Evolutionary conservation across 2,113 vertebrate species (phyloP), one percentile per base, ranked within the genome.

Genomic region (Chloropsis cyanopogon): DNA sequence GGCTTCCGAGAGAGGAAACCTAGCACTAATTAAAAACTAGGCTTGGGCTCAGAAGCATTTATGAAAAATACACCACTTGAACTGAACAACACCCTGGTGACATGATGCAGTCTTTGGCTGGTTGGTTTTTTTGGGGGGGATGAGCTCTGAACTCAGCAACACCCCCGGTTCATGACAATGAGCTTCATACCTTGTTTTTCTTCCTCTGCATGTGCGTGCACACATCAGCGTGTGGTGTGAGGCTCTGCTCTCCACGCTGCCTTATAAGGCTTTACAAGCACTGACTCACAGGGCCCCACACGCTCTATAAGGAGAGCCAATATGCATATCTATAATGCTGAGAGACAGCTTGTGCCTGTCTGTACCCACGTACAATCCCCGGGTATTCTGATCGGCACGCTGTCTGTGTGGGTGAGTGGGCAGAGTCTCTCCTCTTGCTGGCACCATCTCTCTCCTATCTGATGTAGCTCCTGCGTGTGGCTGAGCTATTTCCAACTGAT

Each of bases 321-420:
- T 76, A 41, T 49, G 63, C 63, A 44, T 57, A 46, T 90, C 93
- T 80, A 29, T 61, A 54, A 54, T 46, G 70, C 0, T 73, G 76
- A 90, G 85, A 94, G 88, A 95, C 80, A 92, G 88, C 91, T 88
- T 92, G 92, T 84, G 92, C 92, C 91, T 86, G 76, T 70, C 91
- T 86, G 72, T 56, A 81, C 83, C 94, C 91, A 84, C 28, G 10
- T 63, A 52, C 59, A 28, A 63, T 42, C 71, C 47, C 83, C 11
- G 83, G 33, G 86, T 80, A 44, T 88, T 86, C 80, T 63, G 86
- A 90, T 73, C 20, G 3, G 94, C 83, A 71, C 0, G 13, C 60
- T 82, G 81, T 52, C 89, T 91, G 63, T 37, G 85, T 6, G 47
- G 61, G 70, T 41, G 80, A 92, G 82, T 4, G 1, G 82, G 82